These are phyloP conservation scores for Teleogryllus occipitalis DNA, from an alignment of 1,140 invertebrate species.

Conservation along the genomic window DNA sequence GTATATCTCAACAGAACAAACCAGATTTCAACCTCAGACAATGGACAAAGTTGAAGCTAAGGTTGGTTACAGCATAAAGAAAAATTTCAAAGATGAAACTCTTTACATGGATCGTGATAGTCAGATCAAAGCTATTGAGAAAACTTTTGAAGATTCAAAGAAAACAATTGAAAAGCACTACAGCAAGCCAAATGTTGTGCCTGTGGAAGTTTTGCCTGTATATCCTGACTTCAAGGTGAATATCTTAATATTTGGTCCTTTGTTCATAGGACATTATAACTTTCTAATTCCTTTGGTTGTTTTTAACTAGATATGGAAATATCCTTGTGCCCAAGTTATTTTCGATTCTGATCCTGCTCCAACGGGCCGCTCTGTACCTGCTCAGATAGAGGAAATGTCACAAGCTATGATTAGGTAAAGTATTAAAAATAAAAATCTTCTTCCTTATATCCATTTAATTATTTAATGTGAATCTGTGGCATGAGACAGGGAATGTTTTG, in stretches of 20 bases:
- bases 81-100: constrained; percentile 88
- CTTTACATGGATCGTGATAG: constrained; percentile 94
- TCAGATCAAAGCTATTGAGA: constrained; percentile 96
- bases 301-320: constrained; percentile 75
- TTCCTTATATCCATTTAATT: too few species aligned
- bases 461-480: too few species aligned
- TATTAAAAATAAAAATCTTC: too few species aligned
- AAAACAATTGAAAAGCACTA: constrained; percentile 84
- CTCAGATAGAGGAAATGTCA: constrained; percentile 93
- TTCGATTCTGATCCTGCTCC: constrained; percentile 96
- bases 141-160: constrained; percentile 92
- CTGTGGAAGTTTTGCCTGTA: constrained; percentile 82
- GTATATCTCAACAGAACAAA: constrained; percentile 98
- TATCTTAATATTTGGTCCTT: background rate
- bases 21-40: constrained; percentile 88
- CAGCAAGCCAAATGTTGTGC: constrained; percentile 85
- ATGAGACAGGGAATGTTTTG: too few species aligned
- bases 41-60: constrained; percentile 97
- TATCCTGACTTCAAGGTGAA: constrained; percentile 86
- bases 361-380: constrained; percentile 66
- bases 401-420: constrained; percentile 91
- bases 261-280: background rate
- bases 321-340: constrained; percentile 95
- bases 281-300: constrained; percentile 11
- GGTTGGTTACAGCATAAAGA: constrained; percentile 97